Conservation (phyloP, 2,797 vertebrate species). For the Lepidocolaptes lacrymiger region DNA sequence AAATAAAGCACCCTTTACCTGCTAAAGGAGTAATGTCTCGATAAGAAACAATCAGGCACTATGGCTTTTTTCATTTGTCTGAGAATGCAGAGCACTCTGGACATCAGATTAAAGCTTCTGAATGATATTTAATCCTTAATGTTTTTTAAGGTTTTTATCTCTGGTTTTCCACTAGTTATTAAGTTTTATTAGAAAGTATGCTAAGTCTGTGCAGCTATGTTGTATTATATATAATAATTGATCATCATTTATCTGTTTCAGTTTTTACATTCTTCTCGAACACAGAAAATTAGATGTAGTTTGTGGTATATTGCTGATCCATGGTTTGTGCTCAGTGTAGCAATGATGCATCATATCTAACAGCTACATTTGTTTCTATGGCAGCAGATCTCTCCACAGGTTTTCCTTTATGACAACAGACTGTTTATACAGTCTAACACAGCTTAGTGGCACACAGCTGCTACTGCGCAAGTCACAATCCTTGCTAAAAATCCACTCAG, state of each 20-base stretch:
- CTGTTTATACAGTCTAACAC: conserved; percentile 1
- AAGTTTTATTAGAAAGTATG: background rate
- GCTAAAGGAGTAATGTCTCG: background rate
- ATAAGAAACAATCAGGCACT: background rate
- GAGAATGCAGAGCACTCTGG: background rate
- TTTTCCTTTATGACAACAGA: conserved; percentile 22
- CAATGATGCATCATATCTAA: background rate
- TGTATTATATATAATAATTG: background rate
- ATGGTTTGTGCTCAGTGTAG: background rate
- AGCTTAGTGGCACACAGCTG: background rate
- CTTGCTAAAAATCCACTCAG: background rate
- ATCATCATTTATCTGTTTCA: background rate
- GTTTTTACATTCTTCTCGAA: background rate
- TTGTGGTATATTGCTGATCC: background rate
- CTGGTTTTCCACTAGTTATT: background rate
- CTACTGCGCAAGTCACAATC: background rate
- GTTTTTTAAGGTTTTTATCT: background rate
- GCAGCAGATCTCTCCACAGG: conserved; percentile 41
- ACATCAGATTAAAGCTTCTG: background rate
- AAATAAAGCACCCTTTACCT: background rate
- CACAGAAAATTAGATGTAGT: background rate
- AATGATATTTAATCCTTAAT: background rate
- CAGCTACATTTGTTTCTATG: conserved; percentile 50
- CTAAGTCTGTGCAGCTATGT: background rate
- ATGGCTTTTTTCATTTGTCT: background rate